Conservation (phyloP, 2,888 invertebrate genomes). For the Clistopyga incitator region DNA sequence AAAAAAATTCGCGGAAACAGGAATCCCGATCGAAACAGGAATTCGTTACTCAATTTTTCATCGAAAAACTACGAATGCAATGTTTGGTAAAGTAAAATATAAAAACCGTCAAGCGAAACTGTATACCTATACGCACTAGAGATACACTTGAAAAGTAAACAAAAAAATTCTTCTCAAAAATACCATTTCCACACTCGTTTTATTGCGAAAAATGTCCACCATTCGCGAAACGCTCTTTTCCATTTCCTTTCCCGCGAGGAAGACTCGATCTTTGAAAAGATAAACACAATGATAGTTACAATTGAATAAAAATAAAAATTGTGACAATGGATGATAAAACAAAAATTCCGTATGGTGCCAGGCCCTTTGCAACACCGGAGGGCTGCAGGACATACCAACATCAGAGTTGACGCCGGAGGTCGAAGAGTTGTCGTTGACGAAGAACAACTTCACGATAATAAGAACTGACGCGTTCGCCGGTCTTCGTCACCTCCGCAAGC, state of each 20-base stretch:
- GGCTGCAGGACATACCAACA: slow-evolving; percentile 91
- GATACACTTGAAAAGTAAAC: neutral
- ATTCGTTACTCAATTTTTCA: too few species aligned
- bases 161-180: neutral
- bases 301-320: neutral
- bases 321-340: neutral
- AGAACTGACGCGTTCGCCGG: slow-evolving; percentile 93
- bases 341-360: slow-evolving; percentile 78
- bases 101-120: too few species aligned
- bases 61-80: too few species aligned
- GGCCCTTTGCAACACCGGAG: slow-evolving; percentile 95
- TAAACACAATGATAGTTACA: neutral
- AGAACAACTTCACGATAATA: slow-evolving; percentile 93
- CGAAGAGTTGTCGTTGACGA: slow-evolving; percentile 93
- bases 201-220: too few species aligned
- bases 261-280: too few species aligned
- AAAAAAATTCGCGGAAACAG: too few species aligned
- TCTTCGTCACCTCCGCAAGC: slow-evolving; percentile 91
- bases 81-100: too few species aligned
- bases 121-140: neutral
- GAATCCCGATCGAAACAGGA: too few species aligned
- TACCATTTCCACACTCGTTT: too few species aligned
- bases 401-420: slow-evolving; percentile 91
- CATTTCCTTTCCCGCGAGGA: too few species aligned
- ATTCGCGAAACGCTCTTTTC: neutral